These are phyloP conservation scores for Drosophila recens DNA, from an alignment of 2,888 invertebrate species.

Conservation along the genomic window DNA sequence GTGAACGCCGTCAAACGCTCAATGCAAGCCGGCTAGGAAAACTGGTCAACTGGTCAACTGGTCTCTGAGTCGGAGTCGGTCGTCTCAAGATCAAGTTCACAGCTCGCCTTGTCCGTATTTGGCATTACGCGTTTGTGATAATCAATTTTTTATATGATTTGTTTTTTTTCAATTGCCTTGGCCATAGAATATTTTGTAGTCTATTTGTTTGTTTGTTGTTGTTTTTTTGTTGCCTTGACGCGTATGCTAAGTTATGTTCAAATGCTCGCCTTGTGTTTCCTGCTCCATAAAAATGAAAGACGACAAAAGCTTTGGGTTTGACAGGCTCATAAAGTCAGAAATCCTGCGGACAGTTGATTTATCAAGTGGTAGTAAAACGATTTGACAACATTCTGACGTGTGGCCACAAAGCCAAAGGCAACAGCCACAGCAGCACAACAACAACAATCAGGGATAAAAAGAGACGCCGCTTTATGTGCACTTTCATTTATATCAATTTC, in stretches of 20 bases:
- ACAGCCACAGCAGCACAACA: background rate
- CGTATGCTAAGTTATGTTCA: conserved; percentile 3
- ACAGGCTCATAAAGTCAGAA: conserved; percentile 53
- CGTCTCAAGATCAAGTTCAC: conserved; percentile 80
- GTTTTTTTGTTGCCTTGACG: conserved; percentile 24
- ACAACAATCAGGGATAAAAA: conserved; percentile 49
- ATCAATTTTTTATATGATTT: conserved; percentile 36
- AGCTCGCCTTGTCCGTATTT: conserved; percentile 76
- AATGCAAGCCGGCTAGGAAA: conserved; percentile 69
- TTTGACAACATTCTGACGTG: conserved; percentile 65
- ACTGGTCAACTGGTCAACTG: conserved; percentile 64
- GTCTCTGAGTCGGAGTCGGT: conserved; percentile 12
- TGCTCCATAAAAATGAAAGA: conserved; percentile 40
- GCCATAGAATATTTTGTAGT: conserved; percentile 41
- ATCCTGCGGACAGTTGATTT: conserved; percentile 67
- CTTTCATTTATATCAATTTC: conserved; percentile 79
- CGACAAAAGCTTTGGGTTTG: conserved; percentile 8
- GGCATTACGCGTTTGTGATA: conserved; percentile 44
- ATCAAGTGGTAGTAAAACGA: conserved; percentile 69
- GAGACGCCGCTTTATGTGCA: conserved; percentile 63
- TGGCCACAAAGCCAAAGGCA: conserved; percentile 13
- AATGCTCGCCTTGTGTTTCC: conserved; percentile 58
- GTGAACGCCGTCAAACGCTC: conserved; percentile 68
- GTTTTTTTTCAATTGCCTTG: conserved; percentile 39
- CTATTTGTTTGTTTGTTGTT: conserved; percentile 18